phyloP scores from a whole-genome alignment of 2,797 vertebrate species.

The Cossypha niveicapilla region DNA sequence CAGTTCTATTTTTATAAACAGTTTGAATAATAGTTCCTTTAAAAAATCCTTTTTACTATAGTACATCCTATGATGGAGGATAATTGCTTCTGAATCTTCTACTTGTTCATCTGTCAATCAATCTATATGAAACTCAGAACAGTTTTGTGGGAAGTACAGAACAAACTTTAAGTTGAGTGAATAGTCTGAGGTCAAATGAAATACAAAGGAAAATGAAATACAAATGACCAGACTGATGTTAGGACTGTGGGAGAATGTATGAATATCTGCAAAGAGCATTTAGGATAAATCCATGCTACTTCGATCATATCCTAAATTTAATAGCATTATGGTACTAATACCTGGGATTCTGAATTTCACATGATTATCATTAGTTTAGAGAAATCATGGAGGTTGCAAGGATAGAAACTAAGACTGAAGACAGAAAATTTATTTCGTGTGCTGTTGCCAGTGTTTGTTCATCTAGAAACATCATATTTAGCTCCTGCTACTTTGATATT shows the following conservation, averaged over 20 bases:
- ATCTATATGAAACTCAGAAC: not conserved
- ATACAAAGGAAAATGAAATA: not conserved
- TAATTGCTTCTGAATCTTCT: conserved; percentile 46
- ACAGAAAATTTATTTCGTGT: not conserved
- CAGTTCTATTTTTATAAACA: conserved; percentile 59
- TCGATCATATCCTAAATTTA: not conserved
- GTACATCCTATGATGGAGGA: conserved; percentile 2
- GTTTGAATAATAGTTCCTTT: conserved; percentile 19
- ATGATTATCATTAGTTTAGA: not conserved
- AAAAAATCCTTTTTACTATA: conserved; percentile 21
- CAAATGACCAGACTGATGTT: not conserved
- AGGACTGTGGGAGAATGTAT: not conserved
- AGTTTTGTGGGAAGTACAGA: not conserved
- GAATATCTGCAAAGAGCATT: not conserved
- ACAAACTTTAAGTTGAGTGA: not conserved
- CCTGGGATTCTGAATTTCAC: not conserved
- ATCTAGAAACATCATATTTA: not conserved
- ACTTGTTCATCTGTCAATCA: conserved; percentile 28
- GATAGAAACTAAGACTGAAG: not conserved
- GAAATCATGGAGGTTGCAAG: not conserved
- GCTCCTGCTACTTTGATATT: not conserved
- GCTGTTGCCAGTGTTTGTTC: not conserved
- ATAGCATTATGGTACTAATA: not conserved
- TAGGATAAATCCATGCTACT: not conserved
- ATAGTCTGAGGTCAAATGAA: not conserved